Evolutionary conservation across 2,888 invertebrate species (phyloP), one percentile per base, ranked within the genome.

Genomic region (Anorthoa munda): DNA sequence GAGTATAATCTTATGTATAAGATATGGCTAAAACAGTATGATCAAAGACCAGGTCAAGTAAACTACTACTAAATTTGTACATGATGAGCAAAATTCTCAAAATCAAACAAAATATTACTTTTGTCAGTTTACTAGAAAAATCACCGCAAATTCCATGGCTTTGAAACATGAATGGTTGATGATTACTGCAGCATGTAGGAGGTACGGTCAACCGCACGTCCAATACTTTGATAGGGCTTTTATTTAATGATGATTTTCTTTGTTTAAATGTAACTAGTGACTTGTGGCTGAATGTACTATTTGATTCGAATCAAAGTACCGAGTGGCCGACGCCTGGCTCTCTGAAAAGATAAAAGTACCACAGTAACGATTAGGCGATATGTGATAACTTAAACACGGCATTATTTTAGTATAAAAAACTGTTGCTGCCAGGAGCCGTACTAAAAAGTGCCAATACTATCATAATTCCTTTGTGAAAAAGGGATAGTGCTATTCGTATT

Each of bases 291-390:
- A 12, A n/a, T 5, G 26, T 26, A 53, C 69, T 80, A 74, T 67
- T 48, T 82, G 64, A 82, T 65, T 18, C 39, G 56, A 60, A 23
- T 67, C 77, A 55, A 56, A 60, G 65, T 53, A 67, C 67, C 70
- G 4, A 26, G 26, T 68, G 58, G 50, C 48, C 26, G 31, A 26
- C 59, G 69, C 67, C 68, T 81, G 60, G 58, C 53, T 70, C 69
- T 82, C 77, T 84, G 77, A 72, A 84, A 86, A 58, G 53, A 72
- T 15, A 69, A 75, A 75, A 58, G 31, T 48, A 31, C 23, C 63
- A 23, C 23, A n/a, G 45, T n/a, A 39, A 39, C 15, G 15, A 12
- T n/a, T 11, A 45, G 39, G 21, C 46, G 5, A n/a, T 26, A n/a
- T n/a, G n/a, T 9, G 50, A 5, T 13, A 1, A 4, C 18, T 50